Evolutionary conservation across 2,888 invertebrate species (phyloP), one percentile per base, ranked within the genome.

Genomic region (Sylvicola fuscatus): DNA sequence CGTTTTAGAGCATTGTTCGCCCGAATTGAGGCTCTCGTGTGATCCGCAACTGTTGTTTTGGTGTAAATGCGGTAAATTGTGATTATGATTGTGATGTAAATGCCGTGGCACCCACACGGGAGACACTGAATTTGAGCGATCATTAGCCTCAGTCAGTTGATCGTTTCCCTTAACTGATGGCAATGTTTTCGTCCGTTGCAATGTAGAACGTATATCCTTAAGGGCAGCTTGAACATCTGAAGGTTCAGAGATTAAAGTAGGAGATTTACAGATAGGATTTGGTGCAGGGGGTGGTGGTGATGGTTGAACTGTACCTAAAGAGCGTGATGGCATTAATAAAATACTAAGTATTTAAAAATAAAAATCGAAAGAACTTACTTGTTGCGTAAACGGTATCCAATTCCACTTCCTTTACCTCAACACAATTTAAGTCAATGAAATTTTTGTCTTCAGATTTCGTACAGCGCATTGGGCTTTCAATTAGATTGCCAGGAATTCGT

Each of bases 251-350:
- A 34, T 28, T 47, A 44, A 38, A 35, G 48, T 42, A 44, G 47
- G 44, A n/a, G 55, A 52, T 44, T 65, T 68, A 28, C 76, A 69
- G 55, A 77, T 77, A 35, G 78, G 76, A 41, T 74, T 76, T 15
- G 79, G 78, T 40, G 80, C 76, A 3, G 78, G 79, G 31, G 77
- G 78, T 26, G 78, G 73, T 14, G 79, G 77, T 17, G 75, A 73
- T 45, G 69, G 66, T 42, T 59, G 58, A 36, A 52, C 51, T 49
- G 54, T 52, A 38, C 58, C 58, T 39, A 54, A 47, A 11, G 56
- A 53, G 42, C 53, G 57, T 45, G 57, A 56, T 42, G 32, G 1
- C 31, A 38, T 37, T 33, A 14, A 7, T 15, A 31, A 30, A 15
- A 16, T 5, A 31, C 12, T 7, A n/a, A 5, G 5, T n/a, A n/a